Evolutionary conservation across 1,140 invertebrate species (phyloP), one percentile per base, ranked within the genome.

Genomic region (Drosophila tani): DNA sequence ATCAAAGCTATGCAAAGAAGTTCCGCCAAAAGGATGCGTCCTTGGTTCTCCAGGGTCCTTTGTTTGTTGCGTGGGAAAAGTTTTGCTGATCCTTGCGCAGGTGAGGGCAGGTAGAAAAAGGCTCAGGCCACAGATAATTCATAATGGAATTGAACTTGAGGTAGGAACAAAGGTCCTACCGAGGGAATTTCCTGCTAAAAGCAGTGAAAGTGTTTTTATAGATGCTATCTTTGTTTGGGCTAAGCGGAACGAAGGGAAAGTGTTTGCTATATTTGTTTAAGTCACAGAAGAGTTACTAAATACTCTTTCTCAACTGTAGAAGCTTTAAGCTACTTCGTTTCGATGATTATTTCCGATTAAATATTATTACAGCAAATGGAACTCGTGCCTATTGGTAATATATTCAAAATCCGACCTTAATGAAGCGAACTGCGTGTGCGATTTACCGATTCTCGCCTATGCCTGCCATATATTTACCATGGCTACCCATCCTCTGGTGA

Each of bases 1-100:
- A 60, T 58, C 69, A 49, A 59, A 50, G 67, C 67, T 43, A 75
- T 64, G 69, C 71, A 35, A 64, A 63, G 24, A 32, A 41, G 41
- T 14, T 21, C 35, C 41, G 57, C 35, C 32, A 73, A 17, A 53
- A 62, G 41, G 68, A 51, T 17, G 40, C 56, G 69, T 63, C 70
- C 70, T 75, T 63, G 68, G 67, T 71, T 41, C 38, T 56, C 0
- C 1, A 15, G 47, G 32, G 27, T 41, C 45, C 35, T 47, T 62
- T 75, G 56, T 60, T 43, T 47, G 19, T 43, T 64, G 71, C 69
- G 69, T 75, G 71, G 58, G 71, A 75, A 75, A 75, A 75, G 35
- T 75, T 75, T 50, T 2, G 46, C 17, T 32, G 46, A 57, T 70
- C 67, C 27, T 27, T 21, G n/a, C 9, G 27, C 19, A 43, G 47